Evolutionary conservation across 2,797 vertebrate species (phyloP).

Genomic region (Neosilurus mollespiculum): DNA sequence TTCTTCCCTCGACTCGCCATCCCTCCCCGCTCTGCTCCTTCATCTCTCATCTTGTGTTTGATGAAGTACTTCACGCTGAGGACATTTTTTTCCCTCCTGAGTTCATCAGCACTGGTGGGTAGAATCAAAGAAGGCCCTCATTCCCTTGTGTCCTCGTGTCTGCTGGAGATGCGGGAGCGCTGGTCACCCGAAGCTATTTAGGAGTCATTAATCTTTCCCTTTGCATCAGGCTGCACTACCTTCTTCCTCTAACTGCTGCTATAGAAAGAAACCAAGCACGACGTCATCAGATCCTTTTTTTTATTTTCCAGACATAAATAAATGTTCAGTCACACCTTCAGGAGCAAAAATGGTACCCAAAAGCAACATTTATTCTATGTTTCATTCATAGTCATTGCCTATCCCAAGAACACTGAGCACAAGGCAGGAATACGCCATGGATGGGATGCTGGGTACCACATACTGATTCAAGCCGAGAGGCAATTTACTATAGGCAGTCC

Average conservation of each 20-base stretch:
- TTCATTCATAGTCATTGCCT: neutral
- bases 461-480: neutral
- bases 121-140: constrained; percentile 19
- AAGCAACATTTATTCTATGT: neutral
- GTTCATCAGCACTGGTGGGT: neutral
- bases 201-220: constrained; percentile 6
- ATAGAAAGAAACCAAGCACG: neutral
- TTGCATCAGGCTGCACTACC: constrained; percentile 9
- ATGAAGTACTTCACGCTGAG: constrained; percentile 34
- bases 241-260: neutral
- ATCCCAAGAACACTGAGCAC: neutral
- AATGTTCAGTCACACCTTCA: neutral
- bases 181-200: constrained; percentile 34
- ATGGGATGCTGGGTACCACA: neutral
- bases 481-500: neutral
- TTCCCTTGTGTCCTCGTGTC: neutral
- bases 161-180: neutral
- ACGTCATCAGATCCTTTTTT: neutral
- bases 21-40: constrained; percentile 18
- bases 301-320: neutral
- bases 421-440: neutral
- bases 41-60: constrained; percentile 22
- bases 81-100: constrained; percentile 24
- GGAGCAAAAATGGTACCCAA: neutral
- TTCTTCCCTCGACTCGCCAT: constrained; percentile 22